Percentiles rank a stretch among this genome's conserved stretches.
Evolutionary conservation across 2,888 invertebrate species (phyloP).

Genomic region (Cacoxenus indagator): DNA sequence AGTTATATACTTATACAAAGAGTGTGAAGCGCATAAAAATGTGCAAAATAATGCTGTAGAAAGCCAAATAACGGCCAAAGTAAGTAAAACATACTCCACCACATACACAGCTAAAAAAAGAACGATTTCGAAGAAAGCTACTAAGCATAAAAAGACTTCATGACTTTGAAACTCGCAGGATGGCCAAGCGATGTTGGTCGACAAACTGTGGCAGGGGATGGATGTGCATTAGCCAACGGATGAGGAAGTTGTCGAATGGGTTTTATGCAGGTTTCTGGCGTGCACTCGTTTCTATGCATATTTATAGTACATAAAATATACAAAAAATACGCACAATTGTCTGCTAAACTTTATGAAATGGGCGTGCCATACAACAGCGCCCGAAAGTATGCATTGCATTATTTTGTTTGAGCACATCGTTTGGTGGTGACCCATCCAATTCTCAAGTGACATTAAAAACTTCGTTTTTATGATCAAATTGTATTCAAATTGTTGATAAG

Average conservation of each 20-base stretch:
- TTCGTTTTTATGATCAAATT: slow-evolving; percentile 29
- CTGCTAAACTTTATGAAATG: background rate
- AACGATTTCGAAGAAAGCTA: background rate
- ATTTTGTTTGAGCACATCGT: background rate
- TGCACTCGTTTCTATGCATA: background rate
- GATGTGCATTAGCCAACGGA: slow-evolving; percentile 51
- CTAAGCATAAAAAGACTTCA: slow-evolving; percentile 9
- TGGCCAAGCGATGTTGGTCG: slow-evolving; percentile 35
- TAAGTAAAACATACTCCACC: no score
- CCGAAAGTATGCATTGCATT: slow-evolving; percentile 25
- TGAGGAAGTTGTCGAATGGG: slow-evolving; percentile 57
- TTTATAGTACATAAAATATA: slow-evolving; percentile 9
- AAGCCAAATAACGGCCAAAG: no score
- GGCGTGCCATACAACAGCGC: slow-evolving; percentile 1
- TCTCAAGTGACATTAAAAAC: slow-evolving; percentile 1
- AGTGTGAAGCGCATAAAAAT: no score
- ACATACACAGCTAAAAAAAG: background rate
- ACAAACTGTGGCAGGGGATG: no score
- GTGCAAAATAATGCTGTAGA: no score
- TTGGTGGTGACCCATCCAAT: background rate
- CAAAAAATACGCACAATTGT: slow-evolving; percentile 15
- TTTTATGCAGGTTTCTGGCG: slow-evolving; percentile 33
- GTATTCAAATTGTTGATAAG: slow-evolving; percentile 14
- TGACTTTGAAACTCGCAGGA: slow-evolving; percentile 57
- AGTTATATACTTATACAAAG: no score